phyloP scores from a whole-genome alignment of 2,888 invertebrate species.

The Oligia strigilis region DNA sequence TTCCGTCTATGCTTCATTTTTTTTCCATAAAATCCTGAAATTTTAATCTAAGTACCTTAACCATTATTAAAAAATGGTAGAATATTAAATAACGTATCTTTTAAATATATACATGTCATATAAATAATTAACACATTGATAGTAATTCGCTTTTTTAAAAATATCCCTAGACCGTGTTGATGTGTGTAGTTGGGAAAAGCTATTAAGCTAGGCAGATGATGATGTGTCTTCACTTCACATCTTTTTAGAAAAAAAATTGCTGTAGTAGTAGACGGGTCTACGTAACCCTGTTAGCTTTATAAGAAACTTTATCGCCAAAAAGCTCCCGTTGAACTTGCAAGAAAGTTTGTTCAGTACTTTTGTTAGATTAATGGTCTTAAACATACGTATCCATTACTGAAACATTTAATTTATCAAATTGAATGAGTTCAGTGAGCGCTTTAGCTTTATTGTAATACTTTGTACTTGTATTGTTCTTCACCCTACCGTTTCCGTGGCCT shows the following conservation, averaged over 20 bases:
- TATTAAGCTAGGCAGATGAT: neutral
- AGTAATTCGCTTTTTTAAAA: no score
- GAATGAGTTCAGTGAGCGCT: constrained; percentile 29
- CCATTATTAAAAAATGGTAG: no score
- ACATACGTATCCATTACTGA: constrained; percentile 42
- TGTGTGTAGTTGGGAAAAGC: neutral
- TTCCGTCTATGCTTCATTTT: no score
- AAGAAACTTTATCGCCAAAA: constrained; percentile 49
- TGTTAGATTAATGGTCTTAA: constrained; percentile 56
- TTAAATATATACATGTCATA: no score
- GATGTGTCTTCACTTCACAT: neutral
- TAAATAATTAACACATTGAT: no score
- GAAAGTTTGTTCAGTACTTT: constrained; percentile 54
- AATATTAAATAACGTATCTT: no score
- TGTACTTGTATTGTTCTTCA: constrained; percentile 36
- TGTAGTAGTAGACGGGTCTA: neutral
- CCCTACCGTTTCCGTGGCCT: constrained; percentile 33
- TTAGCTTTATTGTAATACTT: constrained; percentile 30
- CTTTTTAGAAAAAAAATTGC: constrained; percentile 15
- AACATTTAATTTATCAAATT: constrained; percentile 57
- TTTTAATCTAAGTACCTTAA: no score
- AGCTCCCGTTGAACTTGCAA: constrained; percentile 52
- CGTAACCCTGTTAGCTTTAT: constrained; percentile 25
- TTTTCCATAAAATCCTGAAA: no score
- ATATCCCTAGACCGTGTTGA: no score